Conservation (phyloP, 2,888 invertebrate genomes). For the Pycnomerus fuliginosus region DNA sequence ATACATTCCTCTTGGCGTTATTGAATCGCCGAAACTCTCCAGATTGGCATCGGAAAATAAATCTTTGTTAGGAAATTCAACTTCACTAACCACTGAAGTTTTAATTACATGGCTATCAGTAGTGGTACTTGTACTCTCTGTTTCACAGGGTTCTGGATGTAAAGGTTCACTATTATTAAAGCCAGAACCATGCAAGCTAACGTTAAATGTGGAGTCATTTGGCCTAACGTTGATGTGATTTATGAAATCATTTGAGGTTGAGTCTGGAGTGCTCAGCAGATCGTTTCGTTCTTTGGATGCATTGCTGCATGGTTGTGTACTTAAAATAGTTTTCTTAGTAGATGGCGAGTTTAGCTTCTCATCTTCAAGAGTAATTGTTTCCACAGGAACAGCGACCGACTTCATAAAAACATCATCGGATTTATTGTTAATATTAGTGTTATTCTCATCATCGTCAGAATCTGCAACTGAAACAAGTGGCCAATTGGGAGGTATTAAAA, state of each 20-base stretch:
- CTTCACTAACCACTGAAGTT: not conserved
- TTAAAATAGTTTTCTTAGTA: too few relatives aligned
- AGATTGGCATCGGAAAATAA: not conserved
- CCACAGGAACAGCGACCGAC: too few relatives aligned
- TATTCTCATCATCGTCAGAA: too few relatives aligned
- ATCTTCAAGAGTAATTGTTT: not conserved
- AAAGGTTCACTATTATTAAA: too few relatives aligned
- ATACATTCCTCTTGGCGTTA: too few relatives aligned
- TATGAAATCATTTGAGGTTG: not conserved
- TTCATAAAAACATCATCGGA: too few relatives aligned
- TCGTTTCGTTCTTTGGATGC: not conserved
- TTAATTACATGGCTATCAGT: not conserved
- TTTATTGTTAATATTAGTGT: too few relatives aligned
- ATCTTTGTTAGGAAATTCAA: not conserved
- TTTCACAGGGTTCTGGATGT: not conserved
- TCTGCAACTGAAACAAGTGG: too few relatives aligned
- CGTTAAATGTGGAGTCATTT: not conserved
- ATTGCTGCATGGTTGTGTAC: too few relatives aligned
- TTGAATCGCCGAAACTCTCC: not conserved
- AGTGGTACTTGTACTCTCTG: not conserved
- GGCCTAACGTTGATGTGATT: not conserved
- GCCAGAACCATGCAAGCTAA: too few relatives aligned
- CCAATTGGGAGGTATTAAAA: too few relatives aligned
- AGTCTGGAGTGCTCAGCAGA: not conserved
- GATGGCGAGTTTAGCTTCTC: not conserved